These are phyloP conservation scores for Pachyrhynchus sulphureomaculatus DNA, from an alignment of 1,140 invertebrate genomes.

Conservation along the genomic window DNA sequence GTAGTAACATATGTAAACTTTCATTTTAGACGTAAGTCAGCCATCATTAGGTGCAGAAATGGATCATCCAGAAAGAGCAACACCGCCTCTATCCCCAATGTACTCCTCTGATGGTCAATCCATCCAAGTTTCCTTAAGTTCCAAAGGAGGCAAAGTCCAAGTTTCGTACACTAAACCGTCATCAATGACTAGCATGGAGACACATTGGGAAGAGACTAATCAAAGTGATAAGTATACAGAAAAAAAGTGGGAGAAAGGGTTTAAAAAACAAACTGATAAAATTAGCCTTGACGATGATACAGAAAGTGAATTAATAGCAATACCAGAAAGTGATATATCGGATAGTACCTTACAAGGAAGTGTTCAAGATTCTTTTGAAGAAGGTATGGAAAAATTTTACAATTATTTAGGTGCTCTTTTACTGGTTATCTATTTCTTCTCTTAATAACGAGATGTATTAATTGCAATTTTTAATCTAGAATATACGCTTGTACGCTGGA, in stretches of 20 bases:
- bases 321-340: slow-evolving; percentile 84
- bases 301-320: slow-evolving; percentile 82
- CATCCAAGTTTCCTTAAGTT: slow-evolving; percentile 51
- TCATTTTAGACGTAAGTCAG: slow-evolving; percentile 68
- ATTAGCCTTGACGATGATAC: slow-evolving; percentile 79
- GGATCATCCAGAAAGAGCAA: slow-evolving; percentile 55
- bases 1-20: too few relatives aligned
- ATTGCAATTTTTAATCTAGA: too few relatives aligned
- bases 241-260: slow-evolving; percentile 42
- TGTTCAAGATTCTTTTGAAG: slow-evolving; percentile 59
- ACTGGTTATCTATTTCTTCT: too few relatives aligned
- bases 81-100: slow-evolving; percentile 57
- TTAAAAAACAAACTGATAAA: slow-evolving; percentile 46
- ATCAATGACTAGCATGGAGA: slow-evolving; percentile 63
- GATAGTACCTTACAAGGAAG: slow-evolving; percentile 77
- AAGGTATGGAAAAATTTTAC: slow-evolving; percentile 46
- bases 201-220: slow-evolving; percentile 67
- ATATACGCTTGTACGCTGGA: too few relatives aligned
- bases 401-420: neutral
- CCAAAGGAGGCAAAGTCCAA: slow-evolving; percentile 54
- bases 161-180: slow-evolving; percentile 52
- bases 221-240: slow-evolving; percentile 43
- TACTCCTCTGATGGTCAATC: slow-evolving; percentile 56
- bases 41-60: slow-evolving; percentile 69
- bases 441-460: too few relatives aligned